Evolutionary conservation across 2,113 vertebrate species (phyloP).

Genomic region (Gorilla gorilla): DNA sequence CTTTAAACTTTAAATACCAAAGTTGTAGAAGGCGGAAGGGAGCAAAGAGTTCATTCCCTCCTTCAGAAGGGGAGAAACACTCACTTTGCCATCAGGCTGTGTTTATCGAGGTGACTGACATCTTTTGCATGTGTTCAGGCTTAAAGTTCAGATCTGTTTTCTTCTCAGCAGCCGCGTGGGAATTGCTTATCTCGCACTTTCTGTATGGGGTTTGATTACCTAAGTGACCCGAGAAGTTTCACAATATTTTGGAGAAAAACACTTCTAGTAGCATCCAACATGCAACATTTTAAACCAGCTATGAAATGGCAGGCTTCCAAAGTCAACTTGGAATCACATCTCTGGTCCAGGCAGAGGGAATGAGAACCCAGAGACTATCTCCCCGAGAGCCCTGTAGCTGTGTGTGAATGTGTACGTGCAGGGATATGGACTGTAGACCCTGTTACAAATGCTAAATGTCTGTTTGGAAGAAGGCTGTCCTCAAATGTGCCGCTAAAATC

Average conservation of each 20-base stretch:
- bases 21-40: background rate
- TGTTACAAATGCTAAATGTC: background rate
- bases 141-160: constrained; percentile 63
- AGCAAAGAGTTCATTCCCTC: background rate
- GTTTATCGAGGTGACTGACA: background rate
- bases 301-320: background rate
- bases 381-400: background rate
- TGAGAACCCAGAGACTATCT: background rate
- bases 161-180: background rate
- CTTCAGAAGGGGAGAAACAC: background rate
- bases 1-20: background rate
- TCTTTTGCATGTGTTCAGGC: constrained; percentile 13
- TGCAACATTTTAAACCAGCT: background rate
- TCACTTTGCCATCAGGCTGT: constrained; percentile 24
- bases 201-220: constrained; percentile 23
- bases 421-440: background rate
- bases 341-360: background rate
- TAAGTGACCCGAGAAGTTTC: background rate
- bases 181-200: background rate
- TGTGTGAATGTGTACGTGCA: too few relatives aligned
- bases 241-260: background rate
- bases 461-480: background rate
- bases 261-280: background rate
- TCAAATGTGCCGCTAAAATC: background rate
- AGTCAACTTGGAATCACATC: background rate